A percentile compares a stretch with the other conserved stretches of the same genome.
Conservation (phyloP, 2,888 invertebrate species). For the Trimorus sp. region DNA sequence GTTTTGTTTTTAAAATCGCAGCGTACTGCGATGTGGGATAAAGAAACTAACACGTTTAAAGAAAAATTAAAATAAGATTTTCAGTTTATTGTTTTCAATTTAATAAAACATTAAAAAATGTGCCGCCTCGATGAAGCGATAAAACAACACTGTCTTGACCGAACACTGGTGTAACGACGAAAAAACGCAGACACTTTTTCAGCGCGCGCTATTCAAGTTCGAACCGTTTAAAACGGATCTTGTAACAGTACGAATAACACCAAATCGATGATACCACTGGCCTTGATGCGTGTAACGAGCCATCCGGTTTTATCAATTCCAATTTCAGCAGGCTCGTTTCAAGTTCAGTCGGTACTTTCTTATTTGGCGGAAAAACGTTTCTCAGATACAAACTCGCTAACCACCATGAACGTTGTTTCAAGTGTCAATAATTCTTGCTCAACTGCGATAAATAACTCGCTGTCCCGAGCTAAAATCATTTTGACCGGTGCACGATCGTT, state of each 20-base stretch:
- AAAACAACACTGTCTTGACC: slow-evolving; percentile 6
- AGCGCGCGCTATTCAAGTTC: slow-evolving; percentile 24
- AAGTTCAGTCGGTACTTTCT: slow-evolving; percentile 13
- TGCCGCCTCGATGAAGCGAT: slow-evolving; percentile 36
- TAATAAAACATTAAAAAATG: slow-evolving; percentile 25
- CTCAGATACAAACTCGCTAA: neutral
- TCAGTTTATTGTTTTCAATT: no score
- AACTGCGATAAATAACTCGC: no score
- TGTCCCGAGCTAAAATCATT: no score
- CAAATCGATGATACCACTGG: slow-evolving; percentile 46
- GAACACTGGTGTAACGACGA: slow-evolving; percentile 28
- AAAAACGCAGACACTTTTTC: slow-evolving; percentile 40
- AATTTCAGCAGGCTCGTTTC: slow-evolving; percentile 33
- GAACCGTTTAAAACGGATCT: slow-evolving; percentile 64
- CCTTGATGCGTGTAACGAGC: slow-evolving; percentile 49
- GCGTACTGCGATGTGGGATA: no score
- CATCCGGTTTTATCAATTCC: slow-evolving; percentile 40
- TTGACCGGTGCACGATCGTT: no score
- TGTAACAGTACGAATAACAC: slow-evolving; percentile 54
- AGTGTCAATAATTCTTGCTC: neutral
- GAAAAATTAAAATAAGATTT: no score
- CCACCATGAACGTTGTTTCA: neutral
- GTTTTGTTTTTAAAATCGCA: no score
- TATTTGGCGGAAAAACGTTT: neutral
- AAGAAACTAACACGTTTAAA: no score